Conservation (phyloP, 2,113 vertebrate species). For the Oryzias melastigma region DNA sequence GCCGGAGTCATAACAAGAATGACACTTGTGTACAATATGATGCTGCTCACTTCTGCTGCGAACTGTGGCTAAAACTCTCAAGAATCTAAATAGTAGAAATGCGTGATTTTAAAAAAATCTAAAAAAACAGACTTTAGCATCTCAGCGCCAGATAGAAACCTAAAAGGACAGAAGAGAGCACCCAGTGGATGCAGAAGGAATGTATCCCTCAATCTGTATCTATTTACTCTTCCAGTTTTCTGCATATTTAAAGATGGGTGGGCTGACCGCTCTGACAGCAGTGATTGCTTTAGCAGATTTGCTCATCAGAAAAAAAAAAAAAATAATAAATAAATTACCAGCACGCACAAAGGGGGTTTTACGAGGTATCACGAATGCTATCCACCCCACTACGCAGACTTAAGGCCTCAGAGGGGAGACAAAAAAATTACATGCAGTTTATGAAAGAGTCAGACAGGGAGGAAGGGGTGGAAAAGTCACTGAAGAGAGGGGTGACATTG, state of each 20-base stretch:
- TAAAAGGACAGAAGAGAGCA: slow-evolving; percentile 16
- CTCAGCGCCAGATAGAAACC: neutral
- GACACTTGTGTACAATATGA: slow-evolving; percentile 46
- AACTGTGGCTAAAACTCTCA: slow-evolving; percentile 18
- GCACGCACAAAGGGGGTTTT: slow-evolving; percentile 19
- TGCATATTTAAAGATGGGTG: slow-evolving; percentile 57
- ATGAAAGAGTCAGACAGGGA: slow-evolving; percentile 13
- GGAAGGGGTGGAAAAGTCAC: slow-evolving; percentile 4
- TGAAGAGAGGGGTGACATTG: neutral
- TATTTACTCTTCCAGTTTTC: slow-evolving; percentile 20
- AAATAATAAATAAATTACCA: slow-evolving; percentile 16
- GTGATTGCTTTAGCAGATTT: slow-evolving; percentile 56
- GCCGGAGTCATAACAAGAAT: slow-evolving; percentile 41
- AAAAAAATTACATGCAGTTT: slow-evolving; percentile 10
- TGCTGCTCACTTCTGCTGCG: slow-evolving; percentile 37
- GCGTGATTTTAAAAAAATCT: neutral
- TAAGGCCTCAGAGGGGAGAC: slow-evolving; percentile 4
- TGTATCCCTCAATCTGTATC: slow-evolving; percentile 25
- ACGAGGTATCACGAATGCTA: slow-evolving; percentile 32
- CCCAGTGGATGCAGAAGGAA: slow-evolving; percentile 19
- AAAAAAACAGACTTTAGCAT: slow-evolving; percentile 5
- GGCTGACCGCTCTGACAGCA: slow-evolving; percentile 46
- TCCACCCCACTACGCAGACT: slow-evolving; percentile 1
- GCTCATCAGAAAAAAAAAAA: slow-evolving; percentile 23
- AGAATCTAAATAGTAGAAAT: neutral